phyloP scores from a whole-genome alignment of 2,113 vertebrate species.

The Formicarius rufipectus region DNA sequence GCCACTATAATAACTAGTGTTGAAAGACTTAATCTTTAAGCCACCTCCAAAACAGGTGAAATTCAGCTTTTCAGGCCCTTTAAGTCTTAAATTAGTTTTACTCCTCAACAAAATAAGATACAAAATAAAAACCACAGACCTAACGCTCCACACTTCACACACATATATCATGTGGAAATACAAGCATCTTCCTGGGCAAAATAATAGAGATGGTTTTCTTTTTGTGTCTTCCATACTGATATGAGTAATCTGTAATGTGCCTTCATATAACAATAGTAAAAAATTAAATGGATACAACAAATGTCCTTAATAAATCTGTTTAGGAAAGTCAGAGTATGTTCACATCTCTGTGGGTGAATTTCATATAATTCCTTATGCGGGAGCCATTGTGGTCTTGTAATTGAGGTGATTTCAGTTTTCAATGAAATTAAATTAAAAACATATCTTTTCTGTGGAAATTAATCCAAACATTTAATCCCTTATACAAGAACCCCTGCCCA shows the following conservation, averaged over 20 bases:
- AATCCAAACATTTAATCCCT: neutral
- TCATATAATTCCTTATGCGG: neutral
- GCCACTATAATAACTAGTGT: neutral
- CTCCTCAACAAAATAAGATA: slow-evolving; percentile 10
- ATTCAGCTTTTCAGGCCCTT: neutral
- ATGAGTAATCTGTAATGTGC: neutral
- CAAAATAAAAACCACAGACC: slow-evolving; percentile 25
- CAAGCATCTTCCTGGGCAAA: neutral
- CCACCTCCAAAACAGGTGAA: neutral
- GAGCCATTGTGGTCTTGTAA: neutral
- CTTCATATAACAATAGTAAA: neutral
- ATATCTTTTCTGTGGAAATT: neutral
- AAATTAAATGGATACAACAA: neutral
- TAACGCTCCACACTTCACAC: slow-evolving; percentile 15
- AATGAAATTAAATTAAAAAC: neutral
- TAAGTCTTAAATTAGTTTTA: slow-evolving; percentile 20
- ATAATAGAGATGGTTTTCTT: neutral
- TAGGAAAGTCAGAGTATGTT: neutral
- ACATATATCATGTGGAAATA: neutral
- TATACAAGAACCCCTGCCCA: neutral
- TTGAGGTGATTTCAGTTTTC: neutral
- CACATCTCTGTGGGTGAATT: neutral
- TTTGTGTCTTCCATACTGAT: neutral
- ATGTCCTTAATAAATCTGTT: neutral
- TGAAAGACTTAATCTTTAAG: neutral